phyloP scores from a whole-genome alignment of 2,888 invertebrate species.

The Cistogaster globosa region DNA sequence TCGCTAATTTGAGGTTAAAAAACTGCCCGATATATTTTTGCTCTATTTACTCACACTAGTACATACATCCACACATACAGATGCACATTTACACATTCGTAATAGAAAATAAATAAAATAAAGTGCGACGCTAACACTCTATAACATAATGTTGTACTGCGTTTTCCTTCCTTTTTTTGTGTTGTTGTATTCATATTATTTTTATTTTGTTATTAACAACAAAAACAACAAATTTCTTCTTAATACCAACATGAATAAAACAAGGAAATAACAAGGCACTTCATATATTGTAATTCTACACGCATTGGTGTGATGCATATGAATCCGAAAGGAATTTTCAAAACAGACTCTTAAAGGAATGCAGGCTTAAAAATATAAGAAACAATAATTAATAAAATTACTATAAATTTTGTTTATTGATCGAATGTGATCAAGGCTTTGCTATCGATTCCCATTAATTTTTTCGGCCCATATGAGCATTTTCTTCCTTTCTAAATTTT shows the following conservation, averaged over 20 bases:
- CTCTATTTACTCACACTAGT: neutral
- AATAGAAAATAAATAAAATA: conserved; percentile 13
- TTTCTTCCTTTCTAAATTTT: too few species aligned
- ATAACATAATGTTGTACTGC: conserved; percentile 57
- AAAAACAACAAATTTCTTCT: conserved; percentile 45
- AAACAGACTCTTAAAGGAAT: conserved; percentile 34
- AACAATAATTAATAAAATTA: too few species aligned
- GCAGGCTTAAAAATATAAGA: neutral
- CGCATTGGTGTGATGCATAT: conserved; percentile 28
- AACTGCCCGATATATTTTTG: neutral
- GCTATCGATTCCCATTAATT: too few species aligned
- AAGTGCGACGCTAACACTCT: conserved; percentile 64
- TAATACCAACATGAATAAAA: conserved; percentile 43
- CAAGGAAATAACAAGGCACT: conserved; percentile 45
- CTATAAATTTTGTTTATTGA: too few species aligned
- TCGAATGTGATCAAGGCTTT: too few species aligned
- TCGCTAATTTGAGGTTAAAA: too few species aligned
- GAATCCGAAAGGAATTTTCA: neutral
- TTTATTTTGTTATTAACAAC: conserved; percentile 40
- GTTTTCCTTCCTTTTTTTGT: conserved; percentile 35
- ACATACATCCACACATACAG: too few species aligned
- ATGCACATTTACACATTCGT: neutral
- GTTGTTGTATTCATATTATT: conserved; percentile 3
- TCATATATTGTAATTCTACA: conserved; percentile 31
- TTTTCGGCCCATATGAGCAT: too few species aligned